Evolutionary conservation across 2,113 vertebrate species (phyloP), one percentile per base, ranked within the genome.

Genomic region (Rhegmatorhina hoffmannsi): DNA sequence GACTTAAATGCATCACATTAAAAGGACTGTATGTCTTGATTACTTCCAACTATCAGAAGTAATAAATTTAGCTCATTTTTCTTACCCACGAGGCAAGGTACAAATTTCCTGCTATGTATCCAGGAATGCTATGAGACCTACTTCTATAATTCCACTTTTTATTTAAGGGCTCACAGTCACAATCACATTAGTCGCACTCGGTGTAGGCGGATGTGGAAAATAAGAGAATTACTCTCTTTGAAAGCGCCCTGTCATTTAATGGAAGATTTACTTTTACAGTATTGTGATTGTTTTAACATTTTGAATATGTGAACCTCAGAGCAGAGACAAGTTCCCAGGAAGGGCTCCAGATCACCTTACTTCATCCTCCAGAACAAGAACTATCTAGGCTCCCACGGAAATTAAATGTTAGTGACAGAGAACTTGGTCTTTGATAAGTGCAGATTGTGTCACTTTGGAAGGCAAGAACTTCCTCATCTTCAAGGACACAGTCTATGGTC

Each of bases 221-320:
- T 29, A 90, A 69, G 11, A 92, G 58, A 88, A 56, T 26, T 73
- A 80, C 46, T 73, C 70, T 68, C 79, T 73, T 44, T 83, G 86
- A 90, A 80, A 40, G 59, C 43, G 90, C 24, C 34, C 33, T 86
- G 60, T 67, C 72, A 93, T 86, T 92, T 92, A 93, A 86, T n/a
- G 29, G 70, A 90, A 90, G 36, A 49, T 60, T 95, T 77, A 40
- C 68, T 93, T 87, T 46, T 55, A 46, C 50, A 68, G 73, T 75
- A 56, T 25, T 59, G 49, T 75, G 62, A 69, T 73, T 95, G 44
- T 43, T 93, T n/a, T 75, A 92, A 87, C 69, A 68, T 79, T 69
- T 59, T 49, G 53, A 94, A 92, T 36, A 95, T 31, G 13, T 11
- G 70, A 79, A 76, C 26, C 29, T 84, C 28, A 80, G 36, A 87